These are phyloP conservation scores for Julus scanicus DNA, from an alignment of 2,888 invertebrate genomes.

Conservation along the genomic window DNA sequence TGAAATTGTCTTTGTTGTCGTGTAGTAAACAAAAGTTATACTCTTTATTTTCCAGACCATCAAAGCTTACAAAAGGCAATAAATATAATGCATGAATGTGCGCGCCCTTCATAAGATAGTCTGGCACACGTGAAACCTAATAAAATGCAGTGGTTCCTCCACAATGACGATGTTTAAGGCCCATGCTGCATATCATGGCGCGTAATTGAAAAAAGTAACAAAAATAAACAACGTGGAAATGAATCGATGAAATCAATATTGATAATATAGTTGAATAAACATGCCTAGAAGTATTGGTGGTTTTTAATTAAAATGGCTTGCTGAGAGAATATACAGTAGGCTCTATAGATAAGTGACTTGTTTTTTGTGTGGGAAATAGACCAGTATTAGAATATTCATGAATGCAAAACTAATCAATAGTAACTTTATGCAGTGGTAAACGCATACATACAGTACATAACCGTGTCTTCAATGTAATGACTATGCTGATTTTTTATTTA, in stretches of 20 bases:
- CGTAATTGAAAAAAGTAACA: slow-evolving; percentile 19
- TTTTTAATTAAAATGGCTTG: neutral
- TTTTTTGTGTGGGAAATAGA: no score
- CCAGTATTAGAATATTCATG: no score
- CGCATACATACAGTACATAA: no score
- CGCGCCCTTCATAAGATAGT: neutral
- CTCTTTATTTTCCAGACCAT: neutral
- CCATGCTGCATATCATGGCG: neutral
- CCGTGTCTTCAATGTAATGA: no score
- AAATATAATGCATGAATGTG: neutral
- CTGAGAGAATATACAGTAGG: neutral
- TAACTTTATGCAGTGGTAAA: no score
- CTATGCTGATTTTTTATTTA: no score
- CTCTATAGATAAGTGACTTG: no score
- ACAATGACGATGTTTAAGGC: neutral
- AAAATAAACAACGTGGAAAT: neutral
- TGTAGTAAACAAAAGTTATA: neutral
- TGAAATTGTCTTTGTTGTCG: neutral
- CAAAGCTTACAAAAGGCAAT: neutral
- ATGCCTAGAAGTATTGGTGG: neutral
- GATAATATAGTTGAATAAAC: neutral
- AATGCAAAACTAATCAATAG: no score
- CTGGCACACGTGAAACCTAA: neutral
- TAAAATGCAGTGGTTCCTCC: neutral
- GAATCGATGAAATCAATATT: slow-evolving; percentile 6